Base-by-base conservation (phyloP, 2,113 vertebrate species). In the Zingel zingel region DNA sequence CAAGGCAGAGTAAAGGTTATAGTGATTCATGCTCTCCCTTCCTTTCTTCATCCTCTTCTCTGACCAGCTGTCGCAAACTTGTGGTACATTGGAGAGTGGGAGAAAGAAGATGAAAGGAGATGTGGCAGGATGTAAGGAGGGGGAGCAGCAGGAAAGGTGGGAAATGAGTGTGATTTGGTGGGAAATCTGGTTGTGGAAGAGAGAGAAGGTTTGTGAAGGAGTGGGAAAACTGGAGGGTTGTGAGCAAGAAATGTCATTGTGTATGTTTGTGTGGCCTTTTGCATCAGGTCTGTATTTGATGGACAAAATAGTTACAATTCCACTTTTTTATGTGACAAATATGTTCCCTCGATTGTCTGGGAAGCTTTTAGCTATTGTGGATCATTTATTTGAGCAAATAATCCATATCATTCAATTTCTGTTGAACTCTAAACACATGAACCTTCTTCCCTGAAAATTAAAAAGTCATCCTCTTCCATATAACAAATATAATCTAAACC, bases 11-110 rank as follows among this genome's bases (percentile, higher is more conserved):
- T 86, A 92, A 78, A 82, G 81, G 91, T 83, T 43, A 64, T 92
- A 94, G 93, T 87, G 93, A 95, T 93, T 84, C 84, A 70, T 73
- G 30, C 77, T 48, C 67, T 69, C 63, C 16, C 74, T 50, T 71
- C 45, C 75, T 71, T 68, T 74, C 66, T 86, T 85, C 83, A 36
- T 16, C 74, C 75, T 69, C 64, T 53, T 71, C 54, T 87, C 79
- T 82, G 83, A 75, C 79, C 79, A 87, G 65, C 82, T 82, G 82
- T 83, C 77, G 67, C 62, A 74, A 65, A 90, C 82, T 33, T 75
- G 79, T 25, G 23, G 12, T 68, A 59, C 70, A 27, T 89, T 67
- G 43, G 61, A 74, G 15, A 36, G 25, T 33, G 13, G 53, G 67
- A 72, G 58, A 64, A 65, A 54, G 23, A 43, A 7, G 51, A 79